Evolutionary conservation across 2,797 vertebrate genomes (phyloP).

Genomic region (Tenualosa ilisha): DNA sequence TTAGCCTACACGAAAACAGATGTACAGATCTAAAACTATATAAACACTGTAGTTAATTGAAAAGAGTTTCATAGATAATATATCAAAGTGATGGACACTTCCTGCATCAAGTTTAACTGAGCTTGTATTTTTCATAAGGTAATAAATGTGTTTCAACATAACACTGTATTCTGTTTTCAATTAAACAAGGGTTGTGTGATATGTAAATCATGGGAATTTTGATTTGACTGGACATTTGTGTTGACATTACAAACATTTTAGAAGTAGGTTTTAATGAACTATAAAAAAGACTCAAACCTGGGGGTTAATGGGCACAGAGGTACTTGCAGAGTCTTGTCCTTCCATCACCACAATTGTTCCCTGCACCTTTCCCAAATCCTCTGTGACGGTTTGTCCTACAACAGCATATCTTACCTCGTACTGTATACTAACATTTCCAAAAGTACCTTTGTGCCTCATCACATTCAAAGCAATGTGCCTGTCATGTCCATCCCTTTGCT

Average conservation of each 20-base stretch:
- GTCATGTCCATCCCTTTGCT: conserved; percentile 60
- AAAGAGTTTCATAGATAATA: too few relatives aligned
- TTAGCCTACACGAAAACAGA: not conserved
- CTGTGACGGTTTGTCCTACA: conserved; percentile 64
- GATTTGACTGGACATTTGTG: not conserved
- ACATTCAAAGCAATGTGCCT: conserved; percentile 83
- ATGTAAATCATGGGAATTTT: not conserved
- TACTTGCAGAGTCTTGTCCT: conserved; percentile 72
- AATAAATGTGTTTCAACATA: too few relatives aligned
- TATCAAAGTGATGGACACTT: too few relatives aligned
- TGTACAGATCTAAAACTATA: too few relatives aligned
- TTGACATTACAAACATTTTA: not conserved
- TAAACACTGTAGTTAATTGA: too few relatives aligned
- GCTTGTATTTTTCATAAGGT: too few relatives aligned
- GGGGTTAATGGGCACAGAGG: conserved; percentile 78
- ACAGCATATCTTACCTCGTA: conserved; percentile 73
- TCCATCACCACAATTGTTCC: conserved; percentile 77
- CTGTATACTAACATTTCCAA: conserved; percentile 80
- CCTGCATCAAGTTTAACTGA: too few relatives aligned
- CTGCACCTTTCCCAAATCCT: conserved; percentile 61
- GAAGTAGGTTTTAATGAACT: not conserved
- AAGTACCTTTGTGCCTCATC: conserved; percentile 84
- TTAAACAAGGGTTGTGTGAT: too few relatives aligned
- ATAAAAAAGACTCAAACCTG: conserved; percentile 76
- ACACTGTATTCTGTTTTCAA: too few relatives aligned